Evolutionary conservation across 1,140 invertebrate species (phyloP), one percentile per base, ranked within the genome.

Genomic region (Steinernema feltiae): DNA sequence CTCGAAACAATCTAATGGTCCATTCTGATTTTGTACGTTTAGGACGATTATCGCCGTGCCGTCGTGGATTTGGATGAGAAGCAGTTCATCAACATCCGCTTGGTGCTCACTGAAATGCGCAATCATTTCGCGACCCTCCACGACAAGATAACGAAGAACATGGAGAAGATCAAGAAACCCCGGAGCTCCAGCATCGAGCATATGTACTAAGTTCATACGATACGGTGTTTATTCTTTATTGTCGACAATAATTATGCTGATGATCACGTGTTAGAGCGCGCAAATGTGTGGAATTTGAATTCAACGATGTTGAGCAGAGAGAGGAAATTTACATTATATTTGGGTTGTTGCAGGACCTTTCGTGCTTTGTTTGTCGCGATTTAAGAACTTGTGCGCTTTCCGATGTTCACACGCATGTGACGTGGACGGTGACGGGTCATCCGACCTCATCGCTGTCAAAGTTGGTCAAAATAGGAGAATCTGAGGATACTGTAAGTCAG

Each of bases 61-160:
- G 93, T 99, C 0, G 89, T 92, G 85, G 96, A 98, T 87, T 86
- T 98, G 78, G 97, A 99, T 85, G 95, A 98, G 86, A 99, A 98
- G 87, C 93, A 98, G 87, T 97, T 94, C 86, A 88, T 98, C 41
- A 94, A 93, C 78, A 88, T 98, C 69, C 93, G 94, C 90, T 88
- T 98, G 70, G 93, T 96, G 1, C 91, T 97, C 88, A 93, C 92
- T 80, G 95, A 98, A 89, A 92, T 98, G 70, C 91, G 97, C 80
- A 98, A 99, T 88, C 92, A 97, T 84, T 99, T 98, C 87, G 96
- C 89, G 82, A 88, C 87, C 27, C 76, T 84, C 3, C 82, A 84
- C 70, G 82, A 84, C 69, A 83, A 85, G 82, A 81, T 84, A 35
- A 82, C 75, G 69, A 85, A 84, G 79, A 84, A 84, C 74, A 35